Conservation (phyloP, 1,140 invertebrate species). For the Procambarus clarkii region DNA sequence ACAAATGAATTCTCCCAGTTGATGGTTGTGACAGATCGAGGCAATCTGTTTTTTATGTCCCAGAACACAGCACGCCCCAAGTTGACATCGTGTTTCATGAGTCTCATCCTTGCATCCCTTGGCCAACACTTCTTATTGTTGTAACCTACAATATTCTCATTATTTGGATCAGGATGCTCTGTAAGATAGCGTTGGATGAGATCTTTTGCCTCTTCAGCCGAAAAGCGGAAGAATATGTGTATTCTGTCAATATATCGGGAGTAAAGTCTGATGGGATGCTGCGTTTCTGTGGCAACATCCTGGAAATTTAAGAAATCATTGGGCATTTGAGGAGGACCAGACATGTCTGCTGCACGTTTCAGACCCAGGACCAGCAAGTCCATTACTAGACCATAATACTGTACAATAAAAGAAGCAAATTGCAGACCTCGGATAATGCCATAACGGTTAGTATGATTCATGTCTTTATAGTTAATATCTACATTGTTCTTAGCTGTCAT, state of each 20-base stretch:
- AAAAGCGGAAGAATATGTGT: slow-evolving; percentile 97
- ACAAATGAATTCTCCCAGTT: slow-evolving; percentile 99
- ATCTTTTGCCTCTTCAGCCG: slow-evolving; percentile 97
- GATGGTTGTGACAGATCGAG: slow-evolving; percentile 97
- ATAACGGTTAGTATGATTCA: slow-evolving; percentile 99
- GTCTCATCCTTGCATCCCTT: slow-evolving; percentile 96
- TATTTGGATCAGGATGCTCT: slow-evolving; percentile 99
- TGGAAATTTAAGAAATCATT: slow-evolving; percentile 97
- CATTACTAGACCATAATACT: slow-evolving; percentile 97
- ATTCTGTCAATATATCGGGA: slow-evolving; percentile 97
- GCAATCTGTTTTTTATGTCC: slow-evolving; percentile 99
- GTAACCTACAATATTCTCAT: slow-evolving; percentile 99
- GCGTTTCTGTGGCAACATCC: slow-evolving; percentile 91
- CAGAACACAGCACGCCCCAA: slow-evolving; percentile 99
- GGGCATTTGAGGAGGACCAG: slow-evolving; percentile 98
- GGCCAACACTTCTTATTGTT: slow-evolving; percentile 99
- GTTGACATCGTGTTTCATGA: slow-evolving; percentile 99
- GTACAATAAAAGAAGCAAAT: slow-evolving; percentile 98
- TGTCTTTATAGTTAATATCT: slow-evolving; percentile 99
- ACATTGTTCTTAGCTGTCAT: slow-evolving; percentile 99
- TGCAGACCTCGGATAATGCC: slow-evolving; percentile 98
- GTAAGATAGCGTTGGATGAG: slow-evolving; percentile 98
- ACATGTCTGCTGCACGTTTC: slow-evolving; percentile 98
- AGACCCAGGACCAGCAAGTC: slow-evolving; percentile 97
- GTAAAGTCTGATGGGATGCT: slow-evolving; percentile 97